Evolutionary conservation across 2,113 vertebrate species (phyloP).

Genomic region (Marcusenius ussheri): DNA sequence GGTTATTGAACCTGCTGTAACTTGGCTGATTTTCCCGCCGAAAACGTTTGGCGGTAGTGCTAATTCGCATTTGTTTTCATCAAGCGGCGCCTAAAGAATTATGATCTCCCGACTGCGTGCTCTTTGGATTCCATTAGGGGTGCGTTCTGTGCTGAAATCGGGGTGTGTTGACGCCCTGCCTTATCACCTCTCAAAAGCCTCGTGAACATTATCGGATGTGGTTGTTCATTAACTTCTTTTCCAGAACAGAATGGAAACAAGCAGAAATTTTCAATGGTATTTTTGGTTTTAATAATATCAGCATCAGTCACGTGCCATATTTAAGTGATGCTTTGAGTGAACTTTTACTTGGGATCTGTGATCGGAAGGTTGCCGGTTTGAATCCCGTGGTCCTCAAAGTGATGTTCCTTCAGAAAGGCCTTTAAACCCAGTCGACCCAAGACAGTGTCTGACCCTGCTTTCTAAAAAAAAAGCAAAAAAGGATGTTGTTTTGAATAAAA

Average conservation of each 20-base stretch:
- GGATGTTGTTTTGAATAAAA: background rate
- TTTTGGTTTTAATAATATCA: background rate
- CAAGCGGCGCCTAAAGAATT: slow-evolving; percentile 4
- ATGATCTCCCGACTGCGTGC: background rate
- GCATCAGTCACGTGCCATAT: background rate
- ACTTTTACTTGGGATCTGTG: background rate
- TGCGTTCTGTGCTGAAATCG: background rate
- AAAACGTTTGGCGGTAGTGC: slow-evolving; percentile 51
- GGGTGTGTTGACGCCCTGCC: background rate
- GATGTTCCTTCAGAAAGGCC: background rate
- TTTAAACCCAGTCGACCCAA: background rate
- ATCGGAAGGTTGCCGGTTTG: background rate
- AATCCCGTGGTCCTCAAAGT: background rate
- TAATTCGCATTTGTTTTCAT: slow-evolving; percentile 14
- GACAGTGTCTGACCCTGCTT: background rate
- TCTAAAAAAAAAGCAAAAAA: background rate
- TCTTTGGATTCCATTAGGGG: slow-evolving; percentile 12
- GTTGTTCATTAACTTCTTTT: background rate
- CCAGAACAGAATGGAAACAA: too few species aligned
- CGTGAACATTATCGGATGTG: background rate
- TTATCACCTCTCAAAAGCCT: background rate
- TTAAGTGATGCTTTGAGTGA: background rate
- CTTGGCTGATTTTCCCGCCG: slow-evolving; percentile 73
- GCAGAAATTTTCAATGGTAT: background rate
- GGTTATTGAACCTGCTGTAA: slow-evolving; percentile 75